These are phyloP conservation scores for Calephelis perditalis DNA, from an alignment of 2,888 invertebrate genomes.

Conservation along the genomic window DNA sequence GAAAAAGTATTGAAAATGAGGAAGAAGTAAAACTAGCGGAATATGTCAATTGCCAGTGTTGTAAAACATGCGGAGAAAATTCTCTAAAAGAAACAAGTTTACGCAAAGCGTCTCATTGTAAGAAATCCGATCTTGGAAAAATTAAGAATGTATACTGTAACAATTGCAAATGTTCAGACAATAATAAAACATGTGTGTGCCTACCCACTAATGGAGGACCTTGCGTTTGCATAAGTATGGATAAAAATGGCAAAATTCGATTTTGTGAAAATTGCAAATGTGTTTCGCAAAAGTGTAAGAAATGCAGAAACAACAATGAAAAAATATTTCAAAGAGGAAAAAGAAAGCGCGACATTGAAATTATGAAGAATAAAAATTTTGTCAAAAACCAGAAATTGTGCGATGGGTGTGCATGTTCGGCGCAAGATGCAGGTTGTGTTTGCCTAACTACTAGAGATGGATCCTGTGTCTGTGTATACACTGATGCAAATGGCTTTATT, in stretches of 20 bases:
- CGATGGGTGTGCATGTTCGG: not conserved
- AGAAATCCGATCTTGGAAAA: not conserved
- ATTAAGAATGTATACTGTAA: conserved; percentile 25
- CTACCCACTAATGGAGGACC: conserved; percentile 33
- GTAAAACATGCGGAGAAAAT: not conserved
- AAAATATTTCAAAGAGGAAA: not conserved
- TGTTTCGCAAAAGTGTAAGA: not conserved
- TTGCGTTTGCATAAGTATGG: conserved; percentile 37
- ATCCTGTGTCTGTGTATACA: conserved; percentile 24
- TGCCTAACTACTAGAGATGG: conserved; percentile 23
- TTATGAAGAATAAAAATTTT: not conserved
- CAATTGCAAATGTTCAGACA: conserved; percentile 30
- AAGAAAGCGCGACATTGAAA: not conserved
- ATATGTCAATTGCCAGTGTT: not conserved
- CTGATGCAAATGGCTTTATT: conserved; percentile 22
- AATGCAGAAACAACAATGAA: not conserved
- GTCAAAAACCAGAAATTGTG: not conserved
- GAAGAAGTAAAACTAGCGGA: not conserved
- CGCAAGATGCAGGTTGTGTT: conserved; percentile 17
- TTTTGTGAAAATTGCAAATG: conserved; percentile 38
- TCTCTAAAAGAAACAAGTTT: not conserved
- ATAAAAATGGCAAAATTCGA: conserved; percentile 32
- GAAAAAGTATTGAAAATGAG: not conserved
- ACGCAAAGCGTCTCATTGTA: not conserved
- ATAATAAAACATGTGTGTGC: conserved; percentile 37